Evolutionary conservation across 2,797 vertebrate genomes (phyloP).

Genomic region (Sebastes paucispinis): DNA sequence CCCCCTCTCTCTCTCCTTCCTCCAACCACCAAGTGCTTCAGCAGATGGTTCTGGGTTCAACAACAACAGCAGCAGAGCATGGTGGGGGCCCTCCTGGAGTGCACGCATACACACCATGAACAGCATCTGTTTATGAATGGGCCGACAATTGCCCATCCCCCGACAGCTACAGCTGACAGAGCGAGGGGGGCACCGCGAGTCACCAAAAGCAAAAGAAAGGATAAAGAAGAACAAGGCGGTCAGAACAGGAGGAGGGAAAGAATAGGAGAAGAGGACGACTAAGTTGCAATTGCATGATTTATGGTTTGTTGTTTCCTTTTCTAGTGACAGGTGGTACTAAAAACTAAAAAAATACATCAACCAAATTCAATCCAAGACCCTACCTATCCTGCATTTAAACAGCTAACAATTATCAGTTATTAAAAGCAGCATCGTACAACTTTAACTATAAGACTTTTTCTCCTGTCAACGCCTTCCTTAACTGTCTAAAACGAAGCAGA

Average conservation of each 20-base stretch:
- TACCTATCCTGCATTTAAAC: not conserved
- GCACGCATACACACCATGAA: conserved; percentile 61
- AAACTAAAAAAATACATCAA: not conserved
- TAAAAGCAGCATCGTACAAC: not conserved
- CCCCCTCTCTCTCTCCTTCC: conserved; percentile 5
- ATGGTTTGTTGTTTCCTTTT: not conserved
- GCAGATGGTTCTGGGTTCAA: conserved; percentile 79
- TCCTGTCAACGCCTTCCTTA: not conserved
- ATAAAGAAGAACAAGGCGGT: conserved; percentile 6
- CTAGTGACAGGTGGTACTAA: not conserved
- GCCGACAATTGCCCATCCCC: conserved; percentile 62
- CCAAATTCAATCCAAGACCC: not conserved
- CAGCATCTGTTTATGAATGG: conserved; percentile 81
- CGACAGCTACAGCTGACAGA: conserved; percentile 67
- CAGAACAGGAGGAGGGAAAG: not conserved
- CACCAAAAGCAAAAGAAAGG: conserved; percentile 25
- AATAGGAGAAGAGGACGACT: not conserved
- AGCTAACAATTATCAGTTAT: not conserved
- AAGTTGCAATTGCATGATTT: not conserved
- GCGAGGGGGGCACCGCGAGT: not conserved
- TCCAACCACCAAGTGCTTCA: conserved; percentile 74
- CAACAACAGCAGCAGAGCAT: conserved; percentile 62
- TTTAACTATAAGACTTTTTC: not conserved
- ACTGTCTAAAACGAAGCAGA: not conserved
- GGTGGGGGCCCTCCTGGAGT: conserved; percentile 67